Evolutionary conservation across 2,113 vertebrate species (phyloP).

Genomic region (Lates calcarifer): DNA sequence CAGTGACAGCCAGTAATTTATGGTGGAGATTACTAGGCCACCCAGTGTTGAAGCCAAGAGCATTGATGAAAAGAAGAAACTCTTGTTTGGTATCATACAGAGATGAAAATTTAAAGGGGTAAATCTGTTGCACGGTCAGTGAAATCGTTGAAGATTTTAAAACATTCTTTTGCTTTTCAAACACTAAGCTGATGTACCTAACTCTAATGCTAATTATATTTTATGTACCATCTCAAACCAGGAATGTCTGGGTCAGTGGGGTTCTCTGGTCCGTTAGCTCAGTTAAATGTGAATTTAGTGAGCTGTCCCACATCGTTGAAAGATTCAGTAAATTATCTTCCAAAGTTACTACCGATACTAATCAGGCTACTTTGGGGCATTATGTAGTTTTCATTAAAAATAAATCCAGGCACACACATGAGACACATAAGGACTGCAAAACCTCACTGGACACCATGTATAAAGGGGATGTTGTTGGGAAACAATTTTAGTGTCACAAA

Average conservation of each 20-base stretch:
- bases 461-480: not conserved
- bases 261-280: slow-evolving; percentile 1
- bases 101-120: not conserved
- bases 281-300: slow-evolving; percentile 12
- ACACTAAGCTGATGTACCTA: not conserved
- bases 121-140: not conserved
- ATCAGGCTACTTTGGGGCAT: not conserved
- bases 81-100: not conserved
- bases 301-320: slow-evolving; percentile 9
- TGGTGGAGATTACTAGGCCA: slow-evolving; percentile 25
- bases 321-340: not conserved
- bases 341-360: not conserved
- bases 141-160: not conserved
- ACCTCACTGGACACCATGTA: slow-evolving; percentile 1
- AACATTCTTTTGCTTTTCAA: not conserved
- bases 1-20: slow-evolving; percentile 37
- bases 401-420: not conserved
- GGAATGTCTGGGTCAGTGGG: slow-evolving; percentile 24
- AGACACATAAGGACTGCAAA: not conserved
- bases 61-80: slow-evolving; percentile 1
- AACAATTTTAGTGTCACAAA: not conserved
- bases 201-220: slow-evolving; percentile 20
- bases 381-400: not conserved
- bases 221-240: slow-evolving; percentile 18
- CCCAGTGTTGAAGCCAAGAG: slow-evolving; percentile 12